A percentile compares a stretch with the other conserved stretches of the same genome.
phyloP scores from a whole-genome alignment of 2,888 invertebrate species.

The Villa cingulata region DNA sequence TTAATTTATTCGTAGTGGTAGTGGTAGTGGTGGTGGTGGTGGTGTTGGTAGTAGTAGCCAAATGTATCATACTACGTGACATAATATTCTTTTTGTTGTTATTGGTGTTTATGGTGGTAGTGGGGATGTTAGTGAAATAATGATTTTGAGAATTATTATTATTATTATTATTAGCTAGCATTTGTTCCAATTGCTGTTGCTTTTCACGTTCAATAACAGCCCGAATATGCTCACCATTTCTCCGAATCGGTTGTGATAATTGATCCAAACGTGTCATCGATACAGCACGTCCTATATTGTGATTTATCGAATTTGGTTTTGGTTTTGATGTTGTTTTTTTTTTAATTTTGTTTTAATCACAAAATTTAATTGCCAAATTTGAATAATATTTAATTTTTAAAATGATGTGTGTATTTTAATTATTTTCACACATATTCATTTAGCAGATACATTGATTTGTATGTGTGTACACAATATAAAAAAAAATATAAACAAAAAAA shows the following conservation, averaged over 20 bases:
- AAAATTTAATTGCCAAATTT: too few species aligned
- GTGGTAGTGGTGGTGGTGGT: too few species aligned
- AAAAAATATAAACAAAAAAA: too few species aligned
- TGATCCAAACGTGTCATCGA: slow-evolving; percentile 89
- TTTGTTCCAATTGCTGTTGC: slow-evolving; percentile 27
- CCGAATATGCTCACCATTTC: slow-evolving; percentile 37
- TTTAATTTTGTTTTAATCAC: too few species aligned
- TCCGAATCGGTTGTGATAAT: slow-evolving; percentile 57
- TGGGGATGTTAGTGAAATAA: slow-evolving; percentile 11
- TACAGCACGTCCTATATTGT: slow-evolving; percentile 78
- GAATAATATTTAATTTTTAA: too few species aligned
- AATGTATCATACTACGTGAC: slow-evolving; percentile 61
- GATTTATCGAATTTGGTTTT: too few species aligned
- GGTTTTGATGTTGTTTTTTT: too few species aligned
- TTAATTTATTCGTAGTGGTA: slow-evolving; percentile 18
- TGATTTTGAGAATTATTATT: slow-evolving; percentile 3
- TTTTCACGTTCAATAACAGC: slow-evolving; percentile 35
- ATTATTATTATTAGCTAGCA: slow-evolving; percentile 20
- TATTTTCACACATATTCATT: too few species aligned
- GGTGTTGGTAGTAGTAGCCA: slow-evolving; percentile 32
- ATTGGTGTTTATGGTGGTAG: slow-evolving; percentile 21
- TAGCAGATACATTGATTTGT: too few species aligned
- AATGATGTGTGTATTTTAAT: too few species aligned
- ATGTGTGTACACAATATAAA: too few species aligned
- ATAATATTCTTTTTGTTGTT: slow-evolving; percentile 32